Conservation (phyloP, 2,113 vertebrate species). For the Electrona antarctica region DNA sequence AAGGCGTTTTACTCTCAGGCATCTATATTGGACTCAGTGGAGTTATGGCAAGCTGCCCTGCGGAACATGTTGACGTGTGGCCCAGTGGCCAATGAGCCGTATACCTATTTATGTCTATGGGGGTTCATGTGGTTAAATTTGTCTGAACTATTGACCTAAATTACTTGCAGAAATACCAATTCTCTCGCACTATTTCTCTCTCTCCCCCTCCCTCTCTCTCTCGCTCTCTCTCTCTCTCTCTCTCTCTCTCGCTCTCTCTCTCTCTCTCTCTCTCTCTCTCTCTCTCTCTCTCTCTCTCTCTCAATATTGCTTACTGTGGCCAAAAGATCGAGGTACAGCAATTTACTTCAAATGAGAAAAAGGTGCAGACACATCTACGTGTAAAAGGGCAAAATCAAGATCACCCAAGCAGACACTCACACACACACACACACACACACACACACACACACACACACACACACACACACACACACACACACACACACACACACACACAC, state of each 20-base stretch:
- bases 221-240: not conserved
- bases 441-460: not conserved
- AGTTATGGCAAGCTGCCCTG: too few relatives aligned
- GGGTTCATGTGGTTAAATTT: not conserved
- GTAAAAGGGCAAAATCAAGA: conserved; percentile 40
- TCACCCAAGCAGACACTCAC: not conserved
- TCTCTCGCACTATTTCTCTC: not conserved
- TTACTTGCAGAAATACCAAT: too few relatives aligned
- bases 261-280: not conserved
- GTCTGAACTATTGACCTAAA: too few relatives aligned
- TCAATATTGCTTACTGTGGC: conserved; percentile 41
- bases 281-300: not conserved
- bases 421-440: not conserved
- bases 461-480: conserved; percentile 3
- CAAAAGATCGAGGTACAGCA: conserved; percentile 6
- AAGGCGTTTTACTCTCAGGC: too few relatives aligned
- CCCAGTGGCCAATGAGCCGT: too few relatives aligned
- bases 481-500: too few relatives aligned
- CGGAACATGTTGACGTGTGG: too few relatives aligned
- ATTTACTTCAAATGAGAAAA: conserved; percentile 11
- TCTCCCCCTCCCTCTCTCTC: not conserved
- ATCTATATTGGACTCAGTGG: too few relatives aligned
- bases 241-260: not conserved
- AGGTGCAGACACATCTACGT: conserved; percentile 53
- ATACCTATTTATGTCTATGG: too few relatives aligned